Evolutionary conservation across 1,140 invertebrate species (phyloP).

Genomic region (Drosophila equinoxialis): DNA sequence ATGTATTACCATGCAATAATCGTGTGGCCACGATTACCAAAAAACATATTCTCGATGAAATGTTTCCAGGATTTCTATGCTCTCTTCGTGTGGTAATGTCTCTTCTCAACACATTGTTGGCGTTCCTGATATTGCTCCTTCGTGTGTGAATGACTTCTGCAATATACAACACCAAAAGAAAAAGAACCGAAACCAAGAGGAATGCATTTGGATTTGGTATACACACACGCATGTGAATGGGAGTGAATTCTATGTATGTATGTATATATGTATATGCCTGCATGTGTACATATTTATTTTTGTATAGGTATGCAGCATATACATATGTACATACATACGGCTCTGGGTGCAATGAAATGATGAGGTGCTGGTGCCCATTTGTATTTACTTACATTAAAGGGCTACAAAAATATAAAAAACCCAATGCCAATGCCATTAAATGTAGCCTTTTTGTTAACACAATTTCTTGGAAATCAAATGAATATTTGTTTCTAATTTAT

Average conservation of each 20-base stretch:
- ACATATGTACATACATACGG: neutral
- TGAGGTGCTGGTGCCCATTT: neutral
- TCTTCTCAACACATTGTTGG: constrained; percentile 7
- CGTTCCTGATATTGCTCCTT: neutral
- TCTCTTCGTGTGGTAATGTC: neutral
- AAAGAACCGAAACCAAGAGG: constrained; percentile 20
- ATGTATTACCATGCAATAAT: neutral
- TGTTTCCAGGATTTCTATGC: constrained; percentile 1
- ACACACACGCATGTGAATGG: constrained; percentile 43
- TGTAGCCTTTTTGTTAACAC: neutral
- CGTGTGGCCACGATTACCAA: neutral
- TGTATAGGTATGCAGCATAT: neutral
- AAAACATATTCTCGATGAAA: constrained; percentile 8
- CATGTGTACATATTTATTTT: constrained; percentile 9
- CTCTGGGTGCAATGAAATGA: constrained; percentile 4
- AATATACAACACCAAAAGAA: constrained; percentile 27
- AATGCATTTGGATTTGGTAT: constrained; percentile 55
- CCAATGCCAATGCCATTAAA: neutral
- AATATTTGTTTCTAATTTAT: constrained; percentile 5
- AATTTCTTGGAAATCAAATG: constrained; percentile 7
- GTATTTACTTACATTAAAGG: neutral
- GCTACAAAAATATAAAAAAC: neutral
- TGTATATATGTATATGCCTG: constrained; percentile 6
- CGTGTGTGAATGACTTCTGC: constrained; percentile 34
- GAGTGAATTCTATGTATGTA: constrained; percentile 9